phyloP scores from a whole-genome alignment of 2,888 invertebrate species.

The Clusia tigrina region DNA sequence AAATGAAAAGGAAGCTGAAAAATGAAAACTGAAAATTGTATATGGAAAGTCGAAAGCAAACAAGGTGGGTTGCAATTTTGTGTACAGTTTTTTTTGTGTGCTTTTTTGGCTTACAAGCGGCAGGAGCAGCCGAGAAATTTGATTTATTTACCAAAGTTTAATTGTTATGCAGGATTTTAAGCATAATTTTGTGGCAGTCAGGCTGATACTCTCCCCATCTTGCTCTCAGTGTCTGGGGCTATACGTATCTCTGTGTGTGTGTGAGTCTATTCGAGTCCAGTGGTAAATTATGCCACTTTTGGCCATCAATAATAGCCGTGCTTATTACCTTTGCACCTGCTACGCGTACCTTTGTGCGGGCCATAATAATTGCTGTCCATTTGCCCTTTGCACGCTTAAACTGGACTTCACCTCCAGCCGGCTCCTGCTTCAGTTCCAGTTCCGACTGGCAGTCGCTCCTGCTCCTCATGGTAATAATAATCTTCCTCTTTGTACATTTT shows the following conservation, averaged over 20 bases:
- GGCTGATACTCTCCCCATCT: background rate
- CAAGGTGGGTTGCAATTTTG: no score
- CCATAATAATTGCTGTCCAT: background rate
- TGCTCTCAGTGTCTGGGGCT: no score
- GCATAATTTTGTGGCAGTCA: background rate
- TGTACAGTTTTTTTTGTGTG: no score
- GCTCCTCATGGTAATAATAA: no score
- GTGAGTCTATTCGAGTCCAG: background rate
- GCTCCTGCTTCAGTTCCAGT: no score
- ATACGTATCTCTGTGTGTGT: no score
- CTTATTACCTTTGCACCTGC: background rate
- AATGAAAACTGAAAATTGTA: background rate
- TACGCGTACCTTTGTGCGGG: no score
- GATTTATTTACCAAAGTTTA: constrained; percentile 40
- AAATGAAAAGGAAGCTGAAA: background rate
- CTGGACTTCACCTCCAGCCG: no score
- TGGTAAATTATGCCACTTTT: background rate
- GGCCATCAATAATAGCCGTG: background rate
- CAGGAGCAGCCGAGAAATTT: background rate
- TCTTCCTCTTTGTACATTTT: background rate
- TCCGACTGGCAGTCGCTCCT: no score
- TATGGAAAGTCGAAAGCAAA: no score
- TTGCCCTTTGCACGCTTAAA: no score
- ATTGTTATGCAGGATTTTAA: constrained; percentile 26
- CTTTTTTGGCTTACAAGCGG: no score